Evolutionary conservation across 1,140 invertebrate species (phyloP).

Genomic region (Pectinophora gossypiella): DNA sequence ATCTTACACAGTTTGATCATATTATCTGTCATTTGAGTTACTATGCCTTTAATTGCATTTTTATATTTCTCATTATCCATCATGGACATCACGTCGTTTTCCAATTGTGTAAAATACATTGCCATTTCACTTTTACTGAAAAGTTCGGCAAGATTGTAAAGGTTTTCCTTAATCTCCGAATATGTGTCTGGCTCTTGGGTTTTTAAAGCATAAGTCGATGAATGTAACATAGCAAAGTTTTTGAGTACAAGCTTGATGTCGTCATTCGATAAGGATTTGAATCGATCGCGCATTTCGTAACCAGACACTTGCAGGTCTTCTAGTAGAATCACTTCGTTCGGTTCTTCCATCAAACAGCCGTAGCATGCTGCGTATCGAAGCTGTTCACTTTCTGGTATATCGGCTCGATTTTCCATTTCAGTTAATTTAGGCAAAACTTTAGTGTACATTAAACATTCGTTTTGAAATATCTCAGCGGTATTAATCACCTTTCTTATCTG

Average conservation of each 20-base stretch:
- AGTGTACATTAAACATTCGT: slow-evolving; percentile 3
- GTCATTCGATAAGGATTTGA: slow-evolving; percentile 54
- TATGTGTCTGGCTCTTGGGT: slow-evolving; percentile 46
- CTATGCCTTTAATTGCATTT: not conserved
- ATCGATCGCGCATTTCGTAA: slow-evolving; percentile 66
- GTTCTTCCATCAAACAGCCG: slow-evolving; percentile 27
- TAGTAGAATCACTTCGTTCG: slow-evolving; percentile 71
- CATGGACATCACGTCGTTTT: slow-evolving; percentile 6
- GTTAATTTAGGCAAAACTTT: slow-evolving; percentile 1
- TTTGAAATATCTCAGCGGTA: slow-evolving; percentile 6
- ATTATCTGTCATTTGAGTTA: not conserved
- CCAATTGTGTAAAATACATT: not conserved
- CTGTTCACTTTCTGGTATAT: not conserved
- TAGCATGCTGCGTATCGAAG: not conserved
- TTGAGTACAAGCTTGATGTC: slow-evolving; percentile 65
- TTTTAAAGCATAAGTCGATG: slow-evolving; percentile 70
- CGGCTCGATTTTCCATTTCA: not conserved
- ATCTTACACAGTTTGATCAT: not conserved
- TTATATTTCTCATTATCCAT: slow-evolving; percentile 10
- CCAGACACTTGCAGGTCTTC: slow-evolving; percentile 70
- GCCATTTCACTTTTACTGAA: not conserved
- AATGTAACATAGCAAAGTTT: slow-evolving; percentile 75
- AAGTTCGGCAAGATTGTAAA: slow-evolving; percentile 4
- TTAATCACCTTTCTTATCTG: slow-evolving; percentile 2
- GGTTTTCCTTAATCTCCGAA: slow-evolving; percentile 9